These are phyloP conservation scores for Malacosoma neustria DNA, from an alignment of 2,888 invertebrate species.

Conservation along the genomic window DNA sequence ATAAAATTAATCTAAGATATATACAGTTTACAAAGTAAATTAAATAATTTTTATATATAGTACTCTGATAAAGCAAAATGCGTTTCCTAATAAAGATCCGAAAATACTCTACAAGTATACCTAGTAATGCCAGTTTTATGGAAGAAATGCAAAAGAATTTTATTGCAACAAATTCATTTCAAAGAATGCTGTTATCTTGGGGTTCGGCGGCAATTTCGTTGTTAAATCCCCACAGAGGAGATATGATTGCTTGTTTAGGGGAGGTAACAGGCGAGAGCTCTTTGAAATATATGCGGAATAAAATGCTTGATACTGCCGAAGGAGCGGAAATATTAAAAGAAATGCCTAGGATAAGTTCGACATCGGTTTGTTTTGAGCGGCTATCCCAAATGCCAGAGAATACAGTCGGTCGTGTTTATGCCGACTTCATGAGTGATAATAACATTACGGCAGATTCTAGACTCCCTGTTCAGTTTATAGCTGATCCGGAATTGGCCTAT, in stretches of 20 bases:
- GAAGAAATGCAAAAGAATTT: constrained; percentile 78
- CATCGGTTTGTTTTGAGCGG: constrained; percentile 83
- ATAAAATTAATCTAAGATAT: too few relatives aligned
- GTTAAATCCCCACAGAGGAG: constrained; percentile 85
- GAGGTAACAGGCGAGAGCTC: constrained; percentile 90
- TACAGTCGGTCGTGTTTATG: constrained; percentile 91
- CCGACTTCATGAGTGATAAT: constrained; percentile 87
- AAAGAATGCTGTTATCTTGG: constrained; percentile 84
- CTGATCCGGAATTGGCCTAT: constrained; percentile 92
- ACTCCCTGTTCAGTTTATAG: constrained; percentile 91
- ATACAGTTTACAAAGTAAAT: too few relatives aligned
- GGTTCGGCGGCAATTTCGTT: constrained; percentile 92
- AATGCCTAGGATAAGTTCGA: constrained; percentile 90
- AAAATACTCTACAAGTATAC: constrained; percentile 20
- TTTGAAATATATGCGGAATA: constrained; percentile 79
- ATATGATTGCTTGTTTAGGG: constrained; percentile 96
- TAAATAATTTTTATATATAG: too few relatives aligned
- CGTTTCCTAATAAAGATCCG: constrained; percentile 6
- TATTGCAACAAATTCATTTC: constrained; percentile 80
- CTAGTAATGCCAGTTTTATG: constrained; percentile 59
- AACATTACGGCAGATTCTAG: constrained; percentile 95
- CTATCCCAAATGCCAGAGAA: constrained; percentile 83
- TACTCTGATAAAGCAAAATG: too few relatives aligned
- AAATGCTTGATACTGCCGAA: constrained; percentile 86
- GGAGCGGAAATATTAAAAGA: constrained; percentile 84